phyloP scores from a whole-genome alignment of 1,140 invertebrate species.

The Adoxophyes honmai region DNA sequence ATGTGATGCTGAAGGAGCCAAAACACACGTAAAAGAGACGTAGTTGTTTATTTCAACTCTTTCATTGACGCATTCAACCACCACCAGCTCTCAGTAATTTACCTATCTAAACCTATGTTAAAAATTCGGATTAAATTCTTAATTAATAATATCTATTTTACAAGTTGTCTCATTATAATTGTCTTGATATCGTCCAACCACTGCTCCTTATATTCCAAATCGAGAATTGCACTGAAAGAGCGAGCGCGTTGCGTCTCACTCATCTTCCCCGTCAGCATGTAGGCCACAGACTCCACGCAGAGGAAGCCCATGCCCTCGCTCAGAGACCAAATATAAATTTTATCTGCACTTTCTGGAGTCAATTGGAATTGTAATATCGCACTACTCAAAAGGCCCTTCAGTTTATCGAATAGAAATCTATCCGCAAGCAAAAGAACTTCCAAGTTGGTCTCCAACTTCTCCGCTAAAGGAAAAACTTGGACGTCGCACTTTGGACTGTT shows the following conservation, averaged over 20 bases:
- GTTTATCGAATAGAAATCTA: constrained; percentile 80
- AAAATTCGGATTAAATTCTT: background rate
- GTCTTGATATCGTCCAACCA: constrained; percentile 70
- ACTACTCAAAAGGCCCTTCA: constrained; percentile 76
- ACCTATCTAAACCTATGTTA: no score
- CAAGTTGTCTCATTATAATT: constrained; percentile 57
- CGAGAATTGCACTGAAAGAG: constrained; percentile 58
- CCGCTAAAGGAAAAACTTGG: constrained; percentile 60
- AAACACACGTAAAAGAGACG: no score
- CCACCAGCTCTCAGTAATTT: no score
- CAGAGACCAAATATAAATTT: constrained; percentile 78
- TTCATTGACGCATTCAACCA: no score
- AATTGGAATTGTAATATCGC: constrained; percentile 76
- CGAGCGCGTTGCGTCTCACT: constrained; percentile 52
- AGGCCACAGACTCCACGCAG: constrained; percentile 77
- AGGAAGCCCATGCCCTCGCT: constrained; percentile 78
- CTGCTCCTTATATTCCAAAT: constrained; percentile 66
- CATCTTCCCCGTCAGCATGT: constrained; percentile 72
- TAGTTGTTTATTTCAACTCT: no score
- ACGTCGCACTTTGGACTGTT: constrained; percentile 63
- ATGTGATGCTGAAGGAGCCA: background rate
- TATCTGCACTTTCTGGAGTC: constrained; percentile 63
- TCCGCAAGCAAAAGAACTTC: constrained; percentile 82
- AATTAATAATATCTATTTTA: constrained; percentile 32
- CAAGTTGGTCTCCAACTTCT: constrained; percentile 78